Conservation (phyloP, 2,113 vertebrate species). For the Alethe castanea region DNA sequence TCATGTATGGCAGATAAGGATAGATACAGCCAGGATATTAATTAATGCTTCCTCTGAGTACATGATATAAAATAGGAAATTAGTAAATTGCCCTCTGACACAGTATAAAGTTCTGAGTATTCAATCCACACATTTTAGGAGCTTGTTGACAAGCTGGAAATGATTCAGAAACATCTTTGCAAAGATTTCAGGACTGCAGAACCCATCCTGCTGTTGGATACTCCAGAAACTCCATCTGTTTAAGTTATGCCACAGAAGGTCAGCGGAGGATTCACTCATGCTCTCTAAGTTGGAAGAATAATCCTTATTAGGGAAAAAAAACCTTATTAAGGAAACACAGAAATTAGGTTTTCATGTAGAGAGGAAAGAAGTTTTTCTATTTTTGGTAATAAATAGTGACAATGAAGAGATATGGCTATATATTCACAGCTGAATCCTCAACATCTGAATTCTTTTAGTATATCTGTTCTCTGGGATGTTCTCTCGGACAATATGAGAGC, state of each 20-base stretch:
- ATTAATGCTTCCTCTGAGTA: not conserved
- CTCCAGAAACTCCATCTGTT: not conserved
- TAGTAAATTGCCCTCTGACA: slow-evolving; percentile 12
- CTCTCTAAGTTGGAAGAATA: not conserved
- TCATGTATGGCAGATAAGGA: not conserved
- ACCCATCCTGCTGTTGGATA: not conserved
- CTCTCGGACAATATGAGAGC: not conserved
- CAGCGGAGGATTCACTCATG: not conserved
- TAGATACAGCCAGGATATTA: not conserved
- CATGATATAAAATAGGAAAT: not conserved
- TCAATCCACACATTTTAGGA: not conserved
- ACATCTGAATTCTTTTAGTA: not conserved
- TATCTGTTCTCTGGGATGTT: not conserved
- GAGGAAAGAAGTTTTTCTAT: not conserved
- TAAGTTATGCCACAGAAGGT: not conserved
- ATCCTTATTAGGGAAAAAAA: not conserved
- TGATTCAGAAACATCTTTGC: slow-evolving; percentile 6
- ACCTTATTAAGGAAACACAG: not conserved
- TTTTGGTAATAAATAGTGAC: not conserved
- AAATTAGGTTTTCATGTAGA: not conserved
- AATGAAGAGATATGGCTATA: not conserved
- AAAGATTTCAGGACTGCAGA: not conserved
- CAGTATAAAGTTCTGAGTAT: not conserved
- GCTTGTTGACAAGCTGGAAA: slow-evolving; percentile 10
- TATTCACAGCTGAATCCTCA: not conserved